Evolutionary conservation across 2,113 vertebrate genomes (phyloP).

Genomic region (Cochlearius cochlearius): DNA sequence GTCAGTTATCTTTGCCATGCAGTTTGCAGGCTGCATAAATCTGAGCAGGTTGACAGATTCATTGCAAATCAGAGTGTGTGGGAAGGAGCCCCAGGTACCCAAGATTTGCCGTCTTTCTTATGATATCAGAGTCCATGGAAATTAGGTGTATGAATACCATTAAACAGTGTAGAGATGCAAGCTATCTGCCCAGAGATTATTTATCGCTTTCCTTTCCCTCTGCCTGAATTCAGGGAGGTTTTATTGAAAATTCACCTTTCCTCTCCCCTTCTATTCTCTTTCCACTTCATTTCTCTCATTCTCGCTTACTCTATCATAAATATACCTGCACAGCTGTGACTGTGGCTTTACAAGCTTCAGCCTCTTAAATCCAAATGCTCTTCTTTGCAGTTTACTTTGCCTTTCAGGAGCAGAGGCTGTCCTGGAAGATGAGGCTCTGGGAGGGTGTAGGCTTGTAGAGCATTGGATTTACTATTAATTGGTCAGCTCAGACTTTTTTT

Average conservation of each 20-base stretch:
- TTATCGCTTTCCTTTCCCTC: background rate
- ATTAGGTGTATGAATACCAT: background rate
- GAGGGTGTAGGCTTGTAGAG: background rate
- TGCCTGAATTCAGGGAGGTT: background rate
- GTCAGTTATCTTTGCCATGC: background rate
- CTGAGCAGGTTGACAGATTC: background rate
- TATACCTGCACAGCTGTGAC: background rate
- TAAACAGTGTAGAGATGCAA: background rate
- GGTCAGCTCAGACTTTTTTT: background rate
- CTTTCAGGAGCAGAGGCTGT: background rate
- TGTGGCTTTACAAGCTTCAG: background rate
- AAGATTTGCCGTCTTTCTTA: background rate
- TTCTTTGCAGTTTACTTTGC: background rate
- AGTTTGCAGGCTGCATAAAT: background rate
- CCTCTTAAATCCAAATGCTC: background rate
- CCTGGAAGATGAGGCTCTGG: background rate
- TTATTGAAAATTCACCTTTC: slow-evolving; percentile 17
- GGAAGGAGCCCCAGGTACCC: background rate
- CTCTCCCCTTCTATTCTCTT: background rate
- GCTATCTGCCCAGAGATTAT: background rate
- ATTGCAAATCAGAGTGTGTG: background rate
- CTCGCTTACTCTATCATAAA: background rate
- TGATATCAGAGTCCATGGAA: background rate
- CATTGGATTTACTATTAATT: slow-evolving; percentile 11
- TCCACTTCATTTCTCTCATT: background rate